These are phyloP conservation scores for Phallusia fumigata DNA, from an alignment of 23 tunicate genomes.

Conservation along the genomic window DNA sequence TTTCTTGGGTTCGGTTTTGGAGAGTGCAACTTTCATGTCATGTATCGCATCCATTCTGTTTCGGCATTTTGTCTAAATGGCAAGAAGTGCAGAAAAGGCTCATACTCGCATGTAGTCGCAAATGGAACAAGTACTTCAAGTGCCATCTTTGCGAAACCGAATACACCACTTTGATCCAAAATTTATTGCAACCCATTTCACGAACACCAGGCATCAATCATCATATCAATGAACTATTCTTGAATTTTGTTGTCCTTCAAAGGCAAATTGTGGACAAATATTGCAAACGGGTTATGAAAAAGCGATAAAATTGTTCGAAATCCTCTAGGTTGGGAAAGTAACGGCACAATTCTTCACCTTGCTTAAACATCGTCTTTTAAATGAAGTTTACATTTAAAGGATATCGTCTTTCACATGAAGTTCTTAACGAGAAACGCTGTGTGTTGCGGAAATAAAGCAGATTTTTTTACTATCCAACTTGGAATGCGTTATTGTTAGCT, in stretches of 20 bases:
- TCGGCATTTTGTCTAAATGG: conserved; percentile 21
- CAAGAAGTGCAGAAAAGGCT: conserved; percentile 38
- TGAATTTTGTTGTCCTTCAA: conserved; percentile 25
- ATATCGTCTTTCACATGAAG: too few relatives aligned
- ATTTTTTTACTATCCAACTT: conserved; percentile 42
- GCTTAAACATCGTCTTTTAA: conserved; percentile 34
- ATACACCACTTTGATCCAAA: conserved; percentile 29
- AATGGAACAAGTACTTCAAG: conserved; percentile 42
- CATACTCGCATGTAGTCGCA: conserved; percentile 38
- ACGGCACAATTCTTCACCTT: conserved; percentile 40
- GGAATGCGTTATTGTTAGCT: too few relatives aligned
- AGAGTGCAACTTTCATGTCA: neutral
- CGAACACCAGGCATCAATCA: conserved; percentile 23
- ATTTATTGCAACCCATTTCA: conserved; percentile 35
- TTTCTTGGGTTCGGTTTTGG: neutral
- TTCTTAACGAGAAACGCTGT: conserved; percentile 45
- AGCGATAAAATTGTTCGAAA: conserved; percentile 21
- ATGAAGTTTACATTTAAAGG: conserved; percentile 44
- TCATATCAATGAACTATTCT: conserved; percentile 47
- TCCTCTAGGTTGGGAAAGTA: conserved; percentile 37
- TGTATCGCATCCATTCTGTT: conserved; percentile 10
- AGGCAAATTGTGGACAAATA: conserved; percentile 21
- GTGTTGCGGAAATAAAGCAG: conserved; percentile 13
- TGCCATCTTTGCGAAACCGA: conserved; percentile 34
- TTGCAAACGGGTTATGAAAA: conserved; percentile 36